Conservation (phyloP, 2,888 invertebrate genomes). For the Salticus scenicus region DNA sequence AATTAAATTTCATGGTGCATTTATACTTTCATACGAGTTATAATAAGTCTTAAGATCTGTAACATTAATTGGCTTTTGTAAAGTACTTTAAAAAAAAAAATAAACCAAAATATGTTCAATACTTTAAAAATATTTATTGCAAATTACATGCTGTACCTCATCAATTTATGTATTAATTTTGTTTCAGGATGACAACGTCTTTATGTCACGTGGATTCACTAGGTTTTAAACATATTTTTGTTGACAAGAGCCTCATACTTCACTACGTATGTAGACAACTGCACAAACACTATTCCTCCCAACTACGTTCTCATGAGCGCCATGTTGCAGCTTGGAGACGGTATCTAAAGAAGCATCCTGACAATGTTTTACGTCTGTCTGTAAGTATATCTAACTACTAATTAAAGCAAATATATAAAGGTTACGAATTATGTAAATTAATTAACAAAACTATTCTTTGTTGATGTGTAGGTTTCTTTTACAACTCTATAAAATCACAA, state of each 20-base stretch:
- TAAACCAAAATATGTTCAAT: too few relatives aligned
- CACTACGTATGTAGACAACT: constrained; percentile 79
- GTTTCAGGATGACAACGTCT: constrained; percentile 74
- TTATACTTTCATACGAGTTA: too few relatives aligned
- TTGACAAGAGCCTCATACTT: constrained; percentile 77
- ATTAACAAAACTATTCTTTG: background rate
- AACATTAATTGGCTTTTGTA: too few relatives aligned
- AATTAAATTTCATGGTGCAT: too few relatives aligned
- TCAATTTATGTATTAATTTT: too few relatives aligned
- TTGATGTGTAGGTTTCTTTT: too few relatives aligned
- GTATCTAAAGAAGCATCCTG: constrained; percentile 74
- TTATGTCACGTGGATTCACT: constrained; percentile 78
- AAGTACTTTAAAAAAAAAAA: too few relatives aligned
- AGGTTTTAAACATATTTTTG: constrained; percentile 78
- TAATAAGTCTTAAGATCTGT: too few relatives aligned
- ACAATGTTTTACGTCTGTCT: constrained; percentile 60
- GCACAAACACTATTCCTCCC: constrained; percentile 76
- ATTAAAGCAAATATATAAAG: background rate
- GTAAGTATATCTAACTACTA: constrained; percentile 43
- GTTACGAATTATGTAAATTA: background rate
- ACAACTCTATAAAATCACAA: too few relatives aligned
- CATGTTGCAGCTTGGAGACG: constrained; percentile 76
- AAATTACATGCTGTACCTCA: too few relatives aligned
- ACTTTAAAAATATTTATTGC: too few relatives aligned
- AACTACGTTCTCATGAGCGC: constrained; percentile 74